Evolutionary conservation across 2,113 vertebrate species (phyloP).

Genomic region (Elgaria multicarinata): DNA sequence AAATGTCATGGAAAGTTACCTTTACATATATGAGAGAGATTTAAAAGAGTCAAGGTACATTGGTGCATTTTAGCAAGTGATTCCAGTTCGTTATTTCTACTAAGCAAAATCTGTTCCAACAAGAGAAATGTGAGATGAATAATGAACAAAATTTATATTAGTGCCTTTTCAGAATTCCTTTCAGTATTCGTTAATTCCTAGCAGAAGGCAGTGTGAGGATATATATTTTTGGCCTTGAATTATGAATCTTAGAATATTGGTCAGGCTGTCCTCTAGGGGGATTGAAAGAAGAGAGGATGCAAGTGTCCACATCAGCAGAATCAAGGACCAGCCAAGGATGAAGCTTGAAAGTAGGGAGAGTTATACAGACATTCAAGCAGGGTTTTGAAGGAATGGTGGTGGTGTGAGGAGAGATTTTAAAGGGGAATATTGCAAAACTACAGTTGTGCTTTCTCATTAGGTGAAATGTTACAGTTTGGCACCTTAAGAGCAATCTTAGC

Average conservation of each 20-base stretch:
- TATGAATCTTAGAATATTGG: conserved; percentile 24
- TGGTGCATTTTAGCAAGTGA: background rate
- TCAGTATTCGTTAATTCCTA: background rate
- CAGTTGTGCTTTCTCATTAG: background rate
- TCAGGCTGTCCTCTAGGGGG: conserved; percentile 43
- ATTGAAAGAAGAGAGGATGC: conserved; percentile 8
- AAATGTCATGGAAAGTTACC: background rate
- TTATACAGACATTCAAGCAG: conserved; percentile 26
- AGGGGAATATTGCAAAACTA: background rate
- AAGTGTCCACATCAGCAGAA: conserved; percentile 53
- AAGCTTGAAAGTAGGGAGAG: background rate
- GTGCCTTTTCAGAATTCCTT: background rate
- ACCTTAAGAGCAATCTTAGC: background rate
- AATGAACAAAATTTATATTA: background rate
- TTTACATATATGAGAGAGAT: background rate
- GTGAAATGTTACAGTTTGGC: background rate
- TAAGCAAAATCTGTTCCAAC: background rate
- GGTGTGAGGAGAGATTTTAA: background rate
- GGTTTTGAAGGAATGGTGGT: background rate
- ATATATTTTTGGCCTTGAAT: background rate
- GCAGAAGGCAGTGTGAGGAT: background rate
- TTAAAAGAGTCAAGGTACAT: background rate
- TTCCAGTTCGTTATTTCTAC: background rate
- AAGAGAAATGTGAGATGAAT: background rate
- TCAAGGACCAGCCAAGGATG: conserved; percentile 21